phyloP scores from a whole-genome alignment of 2,113 vertebrate genomes.

The Alouatta palliata region DNA sequence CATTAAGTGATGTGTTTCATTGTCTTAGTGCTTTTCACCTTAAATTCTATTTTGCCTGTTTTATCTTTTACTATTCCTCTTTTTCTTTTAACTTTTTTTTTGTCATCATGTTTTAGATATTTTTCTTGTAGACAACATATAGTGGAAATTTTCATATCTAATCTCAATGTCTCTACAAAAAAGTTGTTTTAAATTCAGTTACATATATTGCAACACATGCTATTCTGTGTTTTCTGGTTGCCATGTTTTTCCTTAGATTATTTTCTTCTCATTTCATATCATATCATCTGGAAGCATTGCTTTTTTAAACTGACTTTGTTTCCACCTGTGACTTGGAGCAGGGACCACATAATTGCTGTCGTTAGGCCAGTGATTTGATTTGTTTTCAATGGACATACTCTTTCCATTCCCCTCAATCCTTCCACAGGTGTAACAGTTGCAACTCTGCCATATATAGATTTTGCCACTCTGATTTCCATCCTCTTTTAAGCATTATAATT shows the following conservation, averaged over 20 bases:
- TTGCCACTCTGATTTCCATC: background rate
- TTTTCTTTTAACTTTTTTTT: background rate
- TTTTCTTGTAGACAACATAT: background rate
- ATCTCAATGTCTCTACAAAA: background rate
- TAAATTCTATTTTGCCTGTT: background rate
- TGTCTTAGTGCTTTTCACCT: background rate
- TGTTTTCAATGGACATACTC: background rate
- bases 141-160: conserved; percentile 5
- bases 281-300: background rate
- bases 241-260: background rate
- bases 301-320: conserved; percentile 11
- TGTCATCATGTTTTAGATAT: background rate
- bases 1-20: background rate
- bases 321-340: background rate
- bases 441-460: background rate
- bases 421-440: background rate
- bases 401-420: background rate
- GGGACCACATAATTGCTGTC: background rate
- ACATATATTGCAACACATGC: conserved; percentile 9
- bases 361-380: background rate
- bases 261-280: background rate
- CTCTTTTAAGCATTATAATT: conserved; percentile 27
- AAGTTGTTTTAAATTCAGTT: conserved; percentile 22
- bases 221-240: conserved; percentile 23
- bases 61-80: background rate